Conservation (phyloP, 2,113 vertebrate species). For the Solea senegalensis region DNA sequence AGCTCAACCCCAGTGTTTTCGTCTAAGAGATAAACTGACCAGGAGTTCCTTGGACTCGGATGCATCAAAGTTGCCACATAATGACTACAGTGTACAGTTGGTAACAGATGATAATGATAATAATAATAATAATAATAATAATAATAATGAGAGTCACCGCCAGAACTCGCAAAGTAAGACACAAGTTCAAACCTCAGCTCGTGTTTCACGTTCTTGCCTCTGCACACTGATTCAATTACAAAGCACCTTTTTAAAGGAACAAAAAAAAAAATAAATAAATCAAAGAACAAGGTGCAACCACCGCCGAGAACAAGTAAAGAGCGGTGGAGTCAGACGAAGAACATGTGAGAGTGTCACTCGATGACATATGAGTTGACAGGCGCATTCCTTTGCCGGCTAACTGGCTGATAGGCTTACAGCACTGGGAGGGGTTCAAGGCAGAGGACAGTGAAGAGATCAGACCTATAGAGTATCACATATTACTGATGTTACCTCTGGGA, state of each 20-base stretch:
- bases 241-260: neutral
- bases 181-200: neutral
- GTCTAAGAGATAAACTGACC: too few species aligned
- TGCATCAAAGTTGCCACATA: too few species aligned
- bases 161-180: too few species aligned
- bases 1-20: too few species aligned
- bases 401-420: slow-evolving; percentile 69
- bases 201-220: neutral
- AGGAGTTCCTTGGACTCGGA: too few species aligned
- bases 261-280: neutral
- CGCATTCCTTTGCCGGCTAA: slow-evolving; percentile 72
- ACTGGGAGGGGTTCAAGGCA: slow-evolving; percentile 29
- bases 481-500: slow-evolving; percentile 34
- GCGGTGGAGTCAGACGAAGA: slow-evolving; percentile 52
- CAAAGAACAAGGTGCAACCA: neutral
- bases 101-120: too few species aligned
- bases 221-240: neutral
- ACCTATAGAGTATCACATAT: slow-evolving; percentile 64
- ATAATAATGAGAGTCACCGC: too few species aligned
- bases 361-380: slow-evolving; percentile 62
- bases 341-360: slow-evolving; percentile 40
- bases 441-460: slow-evolving; percentile 62
- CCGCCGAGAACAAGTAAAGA: slow-evolving; percentile 11
- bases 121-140: too few species aligned
- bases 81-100: too few species aligned